Conservation (phyloP, 2,113 vertebrate species). For the Platysteira castanea region DNA sequence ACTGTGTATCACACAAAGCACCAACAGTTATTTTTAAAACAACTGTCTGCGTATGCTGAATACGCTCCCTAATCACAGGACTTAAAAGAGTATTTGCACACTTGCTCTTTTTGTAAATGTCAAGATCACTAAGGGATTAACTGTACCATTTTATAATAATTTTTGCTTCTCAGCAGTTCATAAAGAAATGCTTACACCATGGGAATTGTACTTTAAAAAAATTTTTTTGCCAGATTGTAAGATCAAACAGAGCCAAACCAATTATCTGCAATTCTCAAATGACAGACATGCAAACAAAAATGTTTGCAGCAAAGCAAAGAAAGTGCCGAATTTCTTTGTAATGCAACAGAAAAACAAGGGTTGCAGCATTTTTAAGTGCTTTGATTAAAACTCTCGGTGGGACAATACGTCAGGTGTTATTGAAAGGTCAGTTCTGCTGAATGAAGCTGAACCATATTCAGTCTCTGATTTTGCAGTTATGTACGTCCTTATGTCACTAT, state of each 20-base stretch:
- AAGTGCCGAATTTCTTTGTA: neutral
- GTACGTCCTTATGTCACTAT: neutral
- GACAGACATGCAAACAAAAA: neutral
- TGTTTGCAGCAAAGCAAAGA: neutral
- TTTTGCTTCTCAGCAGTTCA: constrained; percentile 16
- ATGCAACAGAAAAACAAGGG: neutral
- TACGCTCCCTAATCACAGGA: neutral
- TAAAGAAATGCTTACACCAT: neutral
- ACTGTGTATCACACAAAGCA: neutral
- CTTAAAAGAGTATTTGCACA: neutral
- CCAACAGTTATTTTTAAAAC: neutral
- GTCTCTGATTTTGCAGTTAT: neutral
- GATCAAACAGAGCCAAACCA: constrained; percentile 13
- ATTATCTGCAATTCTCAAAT: constrained; percentile 12
- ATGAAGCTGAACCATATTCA: neutral
- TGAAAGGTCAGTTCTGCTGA: neutral
- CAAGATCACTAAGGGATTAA: constrained; percentile 38
- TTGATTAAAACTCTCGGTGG: neutral
- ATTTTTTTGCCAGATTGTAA: neutral
- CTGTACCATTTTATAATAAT: neutral
- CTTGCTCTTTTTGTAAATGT: constrained; percentile 14
- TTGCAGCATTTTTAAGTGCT: neutral
- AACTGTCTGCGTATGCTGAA: neutral
- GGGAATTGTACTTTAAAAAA: neutral
- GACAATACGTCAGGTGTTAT: neutral